Base-by-base conservation (phyloP, 1,140 invertebrate species). In the Trachymyrmex cornetzi region DNA sequence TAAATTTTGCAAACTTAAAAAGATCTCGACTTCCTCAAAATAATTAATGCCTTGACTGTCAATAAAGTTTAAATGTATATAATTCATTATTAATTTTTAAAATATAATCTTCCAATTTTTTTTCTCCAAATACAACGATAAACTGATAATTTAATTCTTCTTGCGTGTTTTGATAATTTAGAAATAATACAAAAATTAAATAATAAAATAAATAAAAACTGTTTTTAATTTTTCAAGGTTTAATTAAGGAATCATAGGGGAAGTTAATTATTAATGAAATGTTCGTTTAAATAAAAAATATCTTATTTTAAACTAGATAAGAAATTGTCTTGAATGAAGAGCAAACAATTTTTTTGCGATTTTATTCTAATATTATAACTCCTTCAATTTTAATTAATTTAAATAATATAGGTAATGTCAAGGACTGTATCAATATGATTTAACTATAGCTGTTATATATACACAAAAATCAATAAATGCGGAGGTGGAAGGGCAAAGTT, bases 401-500 rank as follows among this genome's bases (percentile, higher is more conserved):
- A 67, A 55, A 69, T 53, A 38, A 69, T 38, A 24, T 38, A 24
- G 2, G 14, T 27, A 44, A 69, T 34, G 11, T 4, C 44, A 38
- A 69, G 22, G 14, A 69, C 30, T 38, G 48, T 19, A 16, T 24
- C 50, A 69, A 57, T 67, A 38, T 6, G 48, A 81, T 69, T 81
- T 69, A 81, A 81, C 9, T 7, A 22, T 57, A 24, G 38, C 22
- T 19, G 19, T 53, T 34, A 63, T 48, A 64, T 63, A 50, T 27
- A 27, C 22, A 48, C 22, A 27, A 81, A 71, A 71, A 69, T 71
- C 77, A 69, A 81, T 71, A 81, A 44, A 27, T n/a, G 50, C 30
- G 19, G 24, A 69, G 50, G 22, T 16, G 30, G 22, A 81, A 71
- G 77, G 66, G 77, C 9, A 57, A 81, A 81, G 50, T 81, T 81